A percentile compares a stretch with the other conserved stretches of the same genome.
Conservation (phyloP, 2,888 invertebrate species). For the Microchrysa polita region DNA sequence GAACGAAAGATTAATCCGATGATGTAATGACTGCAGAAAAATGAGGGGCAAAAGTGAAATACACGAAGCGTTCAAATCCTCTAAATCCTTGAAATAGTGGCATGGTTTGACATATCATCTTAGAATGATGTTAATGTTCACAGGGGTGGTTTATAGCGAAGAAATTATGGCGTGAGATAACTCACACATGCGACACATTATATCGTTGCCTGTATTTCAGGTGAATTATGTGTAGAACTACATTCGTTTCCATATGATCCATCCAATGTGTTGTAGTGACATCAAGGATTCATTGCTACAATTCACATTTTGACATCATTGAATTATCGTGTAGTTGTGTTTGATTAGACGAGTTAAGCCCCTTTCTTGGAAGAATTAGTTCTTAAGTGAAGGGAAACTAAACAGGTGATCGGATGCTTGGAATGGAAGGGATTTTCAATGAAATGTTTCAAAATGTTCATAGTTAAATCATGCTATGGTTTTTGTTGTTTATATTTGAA, state of each 20-base stretch:
- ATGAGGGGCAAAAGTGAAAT: constrained; percentile 34
- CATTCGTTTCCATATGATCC: constrained; percentile 6
- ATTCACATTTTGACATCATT: too few species aligned
- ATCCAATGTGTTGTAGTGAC: neutral
- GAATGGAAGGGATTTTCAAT: too few species aligned
- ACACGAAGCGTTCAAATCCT: constrained; percentile 12
- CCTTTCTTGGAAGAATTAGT: too few species aligned
- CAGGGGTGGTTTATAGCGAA: neutral
- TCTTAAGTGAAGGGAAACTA: too few species aligned
- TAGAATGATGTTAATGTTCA: too few species aligned
- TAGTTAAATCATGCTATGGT: too few species aligned
- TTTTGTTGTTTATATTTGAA: too few species aligned
- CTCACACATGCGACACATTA: constrained; percentile 49
- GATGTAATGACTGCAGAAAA: constrained; percentile 48
- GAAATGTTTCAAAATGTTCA: too few species aligned
- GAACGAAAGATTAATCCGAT: constrained; percentile 49
- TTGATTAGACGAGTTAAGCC: too few species aligned
- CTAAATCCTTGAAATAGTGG: constrained; percentile 5
- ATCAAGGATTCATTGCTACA: constrained; percentile 24
- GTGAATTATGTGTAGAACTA: neutral
- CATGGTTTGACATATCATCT: neutral
- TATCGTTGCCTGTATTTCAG: constrained; percentile 14
- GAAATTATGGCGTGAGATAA: constrained; percentile 52
- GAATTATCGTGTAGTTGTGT: too few species aligned
- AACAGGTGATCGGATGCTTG: too few species aligned